phyloP scores from a whole-genome alignment of 2,797 vertebrate genomes.

The Centropyge bicolor region DNA sequence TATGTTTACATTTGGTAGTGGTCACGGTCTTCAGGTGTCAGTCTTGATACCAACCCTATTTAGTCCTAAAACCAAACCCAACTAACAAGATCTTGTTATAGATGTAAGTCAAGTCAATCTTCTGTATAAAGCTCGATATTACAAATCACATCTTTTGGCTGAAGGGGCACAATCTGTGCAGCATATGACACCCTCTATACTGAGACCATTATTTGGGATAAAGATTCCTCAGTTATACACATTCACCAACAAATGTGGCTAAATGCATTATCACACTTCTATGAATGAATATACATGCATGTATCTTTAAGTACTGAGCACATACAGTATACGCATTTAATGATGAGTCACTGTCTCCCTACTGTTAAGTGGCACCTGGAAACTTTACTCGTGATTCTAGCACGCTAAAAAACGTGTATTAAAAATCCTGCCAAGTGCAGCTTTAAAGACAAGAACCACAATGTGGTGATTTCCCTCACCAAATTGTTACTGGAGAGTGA shows the following conservation, averaged over 20 bases:
- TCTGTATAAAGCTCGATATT: not conserved
- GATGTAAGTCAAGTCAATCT: too few species aligned
- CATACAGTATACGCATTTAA: not conserved
- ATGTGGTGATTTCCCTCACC: conserved; percentile 40
- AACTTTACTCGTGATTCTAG: not conserved
- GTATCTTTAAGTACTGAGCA: not conserved
- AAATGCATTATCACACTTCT: not conserved
- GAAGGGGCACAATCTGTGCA: not conserved
- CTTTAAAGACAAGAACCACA: conserved; percentile 28
- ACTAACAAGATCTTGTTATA: too few species aligned
- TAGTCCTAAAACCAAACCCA: too few species aligned
- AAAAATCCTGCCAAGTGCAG: conserved; percentile 23
- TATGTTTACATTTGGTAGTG: not conserved
- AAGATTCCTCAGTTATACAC: not conserved
- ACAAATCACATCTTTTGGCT: not conserved
- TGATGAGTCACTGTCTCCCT: not conserved
- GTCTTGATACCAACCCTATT: too few species aligned
- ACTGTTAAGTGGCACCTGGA: conserved; percentile 52
- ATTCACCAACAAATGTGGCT: not conserved
- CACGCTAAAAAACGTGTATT: not conserved
- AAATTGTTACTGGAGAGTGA: conserved; percentile 35
- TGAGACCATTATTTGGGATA: not conserved
- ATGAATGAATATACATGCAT: conserved; percentile 11
- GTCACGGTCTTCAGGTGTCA: too few species aligned
- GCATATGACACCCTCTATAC: not conserved